Evolutionary conservation across 1,140 invertebrate genomes (phyloP).

Genomic region (Ooceraea biroi): DNA sequence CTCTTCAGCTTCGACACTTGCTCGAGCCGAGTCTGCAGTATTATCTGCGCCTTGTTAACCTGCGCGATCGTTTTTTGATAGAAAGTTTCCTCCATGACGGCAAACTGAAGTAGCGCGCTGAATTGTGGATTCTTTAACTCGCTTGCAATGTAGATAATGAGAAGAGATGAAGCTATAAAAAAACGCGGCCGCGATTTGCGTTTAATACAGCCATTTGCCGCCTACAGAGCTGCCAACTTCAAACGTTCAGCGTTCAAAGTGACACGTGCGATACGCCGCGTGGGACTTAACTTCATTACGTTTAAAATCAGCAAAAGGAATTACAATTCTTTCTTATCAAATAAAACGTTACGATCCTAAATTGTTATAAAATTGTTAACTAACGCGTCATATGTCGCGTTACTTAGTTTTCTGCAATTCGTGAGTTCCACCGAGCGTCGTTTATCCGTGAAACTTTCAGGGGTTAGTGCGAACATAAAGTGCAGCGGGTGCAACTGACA

Average conservation of each 20-base stretch:
- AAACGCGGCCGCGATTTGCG: not conserved
- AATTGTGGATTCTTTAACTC: not conserved
- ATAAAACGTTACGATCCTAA: no score
- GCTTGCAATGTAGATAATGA: not conserved
- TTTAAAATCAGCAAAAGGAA: not conserved
- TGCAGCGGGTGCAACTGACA: no score
- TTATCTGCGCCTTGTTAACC: slow-evolving; percentile 23
- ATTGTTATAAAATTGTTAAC: no score
- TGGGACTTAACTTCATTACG: not conserved
- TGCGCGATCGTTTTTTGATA: slow-evolving; percentile 1
- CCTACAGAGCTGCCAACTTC: not conserved
- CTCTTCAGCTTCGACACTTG: slow-evolving; percentile 57
- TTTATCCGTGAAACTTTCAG: no score
- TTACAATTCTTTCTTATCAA: no score
- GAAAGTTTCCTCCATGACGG: not conserved
- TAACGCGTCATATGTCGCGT: no score
- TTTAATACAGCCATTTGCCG: not conserved
- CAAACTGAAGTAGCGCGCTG: not conserved
- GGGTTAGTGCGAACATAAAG: no score
- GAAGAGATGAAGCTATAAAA: not conserved
- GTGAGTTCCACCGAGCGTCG: no score
- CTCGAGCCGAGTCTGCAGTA: slow-evolving; percentile 60
- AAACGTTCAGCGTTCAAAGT: not conserved
- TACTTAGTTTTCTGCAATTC: no score
- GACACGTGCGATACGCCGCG: not conserved